phyloP scores from a whole-genome alignment of 1,140 invertebrate genomes.

The Drosophila pandora region DNA sequence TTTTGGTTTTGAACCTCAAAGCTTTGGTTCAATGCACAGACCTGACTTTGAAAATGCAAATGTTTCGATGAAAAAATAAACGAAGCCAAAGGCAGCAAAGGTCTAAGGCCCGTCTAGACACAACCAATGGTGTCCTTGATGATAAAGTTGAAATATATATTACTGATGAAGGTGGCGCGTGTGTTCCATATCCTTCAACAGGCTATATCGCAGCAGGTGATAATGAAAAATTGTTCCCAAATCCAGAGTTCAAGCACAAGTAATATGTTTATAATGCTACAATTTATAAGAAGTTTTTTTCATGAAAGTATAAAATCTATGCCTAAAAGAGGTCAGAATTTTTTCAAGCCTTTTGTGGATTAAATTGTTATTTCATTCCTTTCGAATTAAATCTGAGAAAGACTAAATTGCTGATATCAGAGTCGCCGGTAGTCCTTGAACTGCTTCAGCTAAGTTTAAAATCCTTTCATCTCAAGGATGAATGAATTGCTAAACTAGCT shows the following conservation, averaged over 20 bases:
- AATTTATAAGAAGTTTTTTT: too few species aligned
- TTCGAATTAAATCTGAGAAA: background rate
- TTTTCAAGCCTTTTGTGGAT: background rate
- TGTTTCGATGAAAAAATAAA: slow-evolving; percentile 27
- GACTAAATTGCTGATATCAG: slow-evolving; percentile 19
- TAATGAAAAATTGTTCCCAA: slow-evolving; percentile 52
- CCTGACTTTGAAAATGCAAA: slow-evolving; percentile 56
- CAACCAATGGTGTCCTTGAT: slow-evolving; percentile 10
- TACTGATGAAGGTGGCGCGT: slow-evolving; percentile 19
- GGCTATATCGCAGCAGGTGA: slow-evolving; percentile 60
- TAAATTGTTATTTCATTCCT: too few species aligned
- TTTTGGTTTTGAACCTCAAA: slow-evolving; percentile 38
- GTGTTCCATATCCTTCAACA: slow-evolving; percentile 20
- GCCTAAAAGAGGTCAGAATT: background rate
- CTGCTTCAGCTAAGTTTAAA: slow-evolving; percentile 21
- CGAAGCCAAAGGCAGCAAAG: slow-evolving; percentile 9
- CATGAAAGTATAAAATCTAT: background rate
- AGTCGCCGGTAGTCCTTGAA: slow-evolving; percentile 8
- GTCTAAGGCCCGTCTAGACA: slow-evolving; percentile 72
- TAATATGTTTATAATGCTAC: background rate
- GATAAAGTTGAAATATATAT: slow-evolving; percentile 21
- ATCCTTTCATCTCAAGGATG: slow-evolving; percentile 28
- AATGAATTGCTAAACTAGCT: slow-evolving; percentile 30
- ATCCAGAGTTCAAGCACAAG: slow-evolving; percentile 26
- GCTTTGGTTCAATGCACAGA: slow-evolving; percentile 59